phyloP scores from a whole-genome alignment of 2,113 vertebrate species.

The Oncorhynchus tshawytscha region DNA sequence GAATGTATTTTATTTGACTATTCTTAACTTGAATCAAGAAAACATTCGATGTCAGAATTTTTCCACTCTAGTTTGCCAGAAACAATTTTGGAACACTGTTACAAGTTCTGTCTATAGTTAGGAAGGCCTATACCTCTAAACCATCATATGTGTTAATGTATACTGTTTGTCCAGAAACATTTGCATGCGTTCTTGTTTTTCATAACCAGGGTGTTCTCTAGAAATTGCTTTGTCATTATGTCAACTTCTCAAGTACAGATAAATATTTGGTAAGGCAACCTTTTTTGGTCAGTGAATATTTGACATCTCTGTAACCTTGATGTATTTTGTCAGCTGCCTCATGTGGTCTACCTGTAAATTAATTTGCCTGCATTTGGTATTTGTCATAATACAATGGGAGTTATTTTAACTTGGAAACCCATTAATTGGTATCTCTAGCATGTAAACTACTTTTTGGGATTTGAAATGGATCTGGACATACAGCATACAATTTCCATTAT shows the following conservation, averaged over 20 bases:
- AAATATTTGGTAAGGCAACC: background rate
- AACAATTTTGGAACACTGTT: too few species aligned
- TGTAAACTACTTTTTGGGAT: background rate
- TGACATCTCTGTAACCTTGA: background rate
- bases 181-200: constrained; percentile 6
- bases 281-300: background rate
- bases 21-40: constrained; percentile 27
- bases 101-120: background rate
- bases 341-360: background rate
- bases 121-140: background rate
- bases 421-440: too few species aligned
- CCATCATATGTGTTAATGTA: background rate
- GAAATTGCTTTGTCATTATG: background rate
- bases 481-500: background rate
- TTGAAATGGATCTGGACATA: constrained; percentile 30
- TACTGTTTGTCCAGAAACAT: constrained; percentile 64
- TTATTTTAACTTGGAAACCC: too few species aligned
- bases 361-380: background rate
- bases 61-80: background rate
- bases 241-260: background rate
- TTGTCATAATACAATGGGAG: too few species aligned
- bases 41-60: background rate
- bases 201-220: background rate
- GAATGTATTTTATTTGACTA: background rate
- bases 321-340: background rate